Conservation (phyloP, 2,113 vertebrate genomes). For the Amia ocellicauda region DNA sequence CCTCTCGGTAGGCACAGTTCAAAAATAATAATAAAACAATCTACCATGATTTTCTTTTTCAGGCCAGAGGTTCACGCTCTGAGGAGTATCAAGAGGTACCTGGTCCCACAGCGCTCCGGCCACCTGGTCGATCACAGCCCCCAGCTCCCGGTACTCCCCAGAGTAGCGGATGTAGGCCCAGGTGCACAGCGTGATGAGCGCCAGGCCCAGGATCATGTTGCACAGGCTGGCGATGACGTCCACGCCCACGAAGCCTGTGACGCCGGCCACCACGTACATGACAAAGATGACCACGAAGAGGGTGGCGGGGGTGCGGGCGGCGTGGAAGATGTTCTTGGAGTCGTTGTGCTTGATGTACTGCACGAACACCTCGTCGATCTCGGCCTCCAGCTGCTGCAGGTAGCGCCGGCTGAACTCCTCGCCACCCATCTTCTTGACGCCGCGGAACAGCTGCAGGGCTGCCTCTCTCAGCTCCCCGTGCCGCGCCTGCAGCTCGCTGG, state of each 20-base stretch:
- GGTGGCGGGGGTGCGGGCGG: conserved; percentile 93
- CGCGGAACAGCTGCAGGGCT: conserved; percentile 82
- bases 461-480: conserved; percentile 80
- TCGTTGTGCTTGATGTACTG: conserved; percentile 99
- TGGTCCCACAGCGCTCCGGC: conserved; percentile 97
- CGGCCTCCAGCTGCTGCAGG: conserved; percentile 89
- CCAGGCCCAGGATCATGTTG: conserved; percentile 97
- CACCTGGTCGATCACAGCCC: conserved; percentile 97
- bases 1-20: too few species aligned
- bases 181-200: conserved; percentile 94
- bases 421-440: conserved; percentile 98
- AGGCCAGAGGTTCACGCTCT: too few species aligned
- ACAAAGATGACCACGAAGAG: conserved; percentile 98
- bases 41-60: too few species aligned
- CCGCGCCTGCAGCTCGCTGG: conserved; percentile 83
- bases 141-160: conserved; percentile 94
- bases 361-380: conserved; percentile 93
- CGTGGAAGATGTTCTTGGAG: conserved; percentile 99
- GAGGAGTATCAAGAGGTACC: too few species aligned
- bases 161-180: conserved; percentile 99
- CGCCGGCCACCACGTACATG: conserved; percentile 90
- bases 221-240: conserved; percentile 97
- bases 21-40: too few species aligned
- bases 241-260: conserved; percentile 93
- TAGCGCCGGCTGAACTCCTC: conserved; percentile 97